phyloP scores from a whole-genome alignment of 2,113 vertebrate genomes.

The Spea bombifrons region DNA sequence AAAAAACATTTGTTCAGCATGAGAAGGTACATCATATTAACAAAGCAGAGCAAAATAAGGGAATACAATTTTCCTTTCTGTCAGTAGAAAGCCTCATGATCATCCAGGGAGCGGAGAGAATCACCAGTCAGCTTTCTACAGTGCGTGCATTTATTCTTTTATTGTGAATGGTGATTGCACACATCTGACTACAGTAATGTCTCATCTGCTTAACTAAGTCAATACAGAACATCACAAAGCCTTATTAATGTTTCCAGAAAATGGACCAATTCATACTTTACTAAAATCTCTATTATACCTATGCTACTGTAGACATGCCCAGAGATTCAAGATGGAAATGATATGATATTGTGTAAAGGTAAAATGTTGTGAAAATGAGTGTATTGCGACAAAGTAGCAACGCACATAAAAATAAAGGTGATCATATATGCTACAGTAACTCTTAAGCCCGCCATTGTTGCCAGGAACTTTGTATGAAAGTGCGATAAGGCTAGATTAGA shows the following conservation, averaged over 20 bases:
- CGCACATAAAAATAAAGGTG: background rate
- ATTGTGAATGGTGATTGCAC: conserved; percentile 18
- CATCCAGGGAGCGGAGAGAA: conserved; percentile 19
- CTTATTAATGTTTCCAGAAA: conserved; percentile 37
- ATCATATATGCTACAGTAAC: background rate
- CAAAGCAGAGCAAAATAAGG: conserved; percentile 2
- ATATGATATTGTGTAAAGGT: background rate
- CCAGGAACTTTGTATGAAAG: too few species aligned
- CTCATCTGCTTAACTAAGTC: conserved; percentile 32
- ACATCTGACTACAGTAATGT: conserved; percentile 34
- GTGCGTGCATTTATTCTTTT: conserved; percentile 15
- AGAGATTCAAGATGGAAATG: conserved; percentile 13
- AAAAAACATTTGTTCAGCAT: conserved; percentile 36
- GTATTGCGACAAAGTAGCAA: background rate
- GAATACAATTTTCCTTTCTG: conserved; percentile 2
- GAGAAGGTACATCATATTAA: conserved; percentile 10
- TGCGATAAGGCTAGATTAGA: too few species aligned
- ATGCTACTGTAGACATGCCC: background rate
- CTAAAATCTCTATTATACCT: conserved; percentile 34
- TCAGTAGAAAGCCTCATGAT: conserved; percentile 21
- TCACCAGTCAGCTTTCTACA: conserved; percentile 23
- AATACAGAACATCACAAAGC: conserved; percentile 29
- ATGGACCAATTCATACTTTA: conserved; percentile 43
- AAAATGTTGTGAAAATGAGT: background rate
- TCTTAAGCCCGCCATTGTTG: background rate